phyloP scores from a whole-genome alignment of 2,797 vertebrate species.

The Craterocephalus amniculus region DNA sequence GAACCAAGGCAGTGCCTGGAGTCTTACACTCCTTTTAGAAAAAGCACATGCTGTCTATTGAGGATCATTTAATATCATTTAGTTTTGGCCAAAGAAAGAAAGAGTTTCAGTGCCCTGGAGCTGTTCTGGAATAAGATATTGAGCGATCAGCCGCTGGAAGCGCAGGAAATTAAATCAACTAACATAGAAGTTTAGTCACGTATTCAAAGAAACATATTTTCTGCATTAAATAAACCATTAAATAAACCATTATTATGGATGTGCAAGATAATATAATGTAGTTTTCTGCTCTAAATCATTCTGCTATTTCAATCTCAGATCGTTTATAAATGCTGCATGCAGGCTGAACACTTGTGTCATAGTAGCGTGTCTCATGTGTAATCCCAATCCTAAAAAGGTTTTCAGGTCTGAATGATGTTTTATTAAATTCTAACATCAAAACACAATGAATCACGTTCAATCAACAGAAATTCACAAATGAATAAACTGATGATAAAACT shows the following conservation, averaged over 20 bases:
- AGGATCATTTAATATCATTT: slow-evolving; percentile 50
- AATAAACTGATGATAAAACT: too few species aligned
- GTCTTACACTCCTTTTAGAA: slow-evolving; percentile 15
- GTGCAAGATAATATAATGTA: neutral
- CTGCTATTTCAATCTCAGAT: neutral
- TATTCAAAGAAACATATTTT: slow-evolving; percentile 35
- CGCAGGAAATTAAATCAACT: slow-evolving; percentile 35
- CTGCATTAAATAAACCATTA: neutral
- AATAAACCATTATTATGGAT: neutral
- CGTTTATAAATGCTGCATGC: neutral
- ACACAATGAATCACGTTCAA: neutral
- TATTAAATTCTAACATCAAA: neutral
- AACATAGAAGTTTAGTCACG: slow-evolving; percentile 5
- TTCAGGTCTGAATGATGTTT: too few species aligned
- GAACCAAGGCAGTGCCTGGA: slow-evolving; percentile 15
- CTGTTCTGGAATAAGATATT: slow-evolving; percentile 43
- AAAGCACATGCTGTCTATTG: slow-evolving; percentile 31
- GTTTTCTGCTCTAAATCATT: neutral
- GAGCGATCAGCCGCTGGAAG: slow-evolving; percentile 31
- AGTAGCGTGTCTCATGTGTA: neutral
- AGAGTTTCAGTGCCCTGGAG: slow-evolving; percentile 19
- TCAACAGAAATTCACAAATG: neutral
- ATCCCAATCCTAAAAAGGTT: too few species aligned
- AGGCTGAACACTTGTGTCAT: neutral
- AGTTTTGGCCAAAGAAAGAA: neutral